Base-by-base conservation (phyloP, 2,797 vertebrate genomes). In the Neosilurus mollespiculum region DNA sequence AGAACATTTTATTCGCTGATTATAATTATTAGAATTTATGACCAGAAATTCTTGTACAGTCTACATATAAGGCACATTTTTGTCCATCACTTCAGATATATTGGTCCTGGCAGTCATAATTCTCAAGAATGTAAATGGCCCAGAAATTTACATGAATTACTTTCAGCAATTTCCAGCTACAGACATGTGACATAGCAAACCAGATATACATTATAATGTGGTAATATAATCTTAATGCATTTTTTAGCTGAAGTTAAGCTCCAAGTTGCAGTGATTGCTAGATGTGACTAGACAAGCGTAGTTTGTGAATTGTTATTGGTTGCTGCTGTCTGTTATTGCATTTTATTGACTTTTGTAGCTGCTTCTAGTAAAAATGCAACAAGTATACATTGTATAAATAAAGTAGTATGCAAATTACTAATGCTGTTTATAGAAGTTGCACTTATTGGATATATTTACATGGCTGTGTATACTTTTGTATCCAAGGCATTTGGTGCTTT, bases 231-330 rank as follows among this genome's bases (percentile, higher is more conserved):
- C 53, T 9, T 69, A 24, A 72, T 73, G 8, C 24, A 73, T 20
- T 22, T 1, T n/a, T 80, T 11, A 7, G 4, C 75, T 54, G 8
- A 79, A 34, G 22, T 11, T 62, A 54, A 64, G 2, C 54, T 65
- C 2, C 9, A 75, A 80, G 77, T 26, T 84, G 65, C 37, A 18
- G 67, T 83, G 53, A 34, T 53, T 62, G 22, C 20, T 62, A 59
- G 20, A 26, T 62, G 37, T 64, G 11, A 22, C 43, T 53, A 66
- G 49, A 20, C 9, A 67, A 67, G 49, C 30, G 18, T 62, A 59
- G 10, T 69, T 54, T 54, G 24, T 22, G 64, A 54, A 81, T 81
- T 61, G 22, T 53, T 70, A 66, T 56, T 61, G 65, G 58, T 58
- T 75, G 51, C 24, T 56, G 20, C 30, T 49, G 20, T 56, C 12